A percentile compares a stretch with the other conserved stretches of the same genome.
Conservation (phyloP, 2,888 invertebrate species). For the Eledone cirrhosa region DNA sequence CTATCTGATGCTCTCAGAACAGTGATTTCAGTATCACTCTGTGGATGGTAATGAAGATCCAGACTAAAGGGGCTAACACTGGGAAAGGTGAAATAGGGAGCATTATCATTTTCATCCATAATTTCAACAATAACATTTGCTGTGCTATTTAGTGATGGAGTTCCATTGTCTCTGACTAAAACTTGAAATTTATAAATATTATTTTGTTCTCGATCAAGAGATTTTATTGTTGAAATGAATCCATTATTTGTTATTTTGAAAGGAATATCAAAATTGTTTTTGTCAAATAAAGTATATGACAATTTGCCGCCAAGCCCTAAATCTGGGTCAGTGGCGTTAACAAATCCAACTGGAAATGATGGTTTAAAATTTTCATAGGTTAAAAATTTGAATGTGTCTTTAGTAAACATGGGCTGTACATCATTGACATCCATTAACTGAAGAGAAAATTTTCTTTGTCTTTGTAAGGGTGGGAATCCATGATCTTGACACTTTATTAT, state of each 20-base stretch:
- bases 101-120: no score
- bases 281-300: constrained; percentile 69
- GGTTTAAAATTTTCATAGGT: constrained; percentile 48
- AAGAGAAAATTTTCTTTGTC: constrained; percentile 41
- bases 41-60: no score
- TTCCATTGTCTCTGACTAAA: constrained; percentile 44
- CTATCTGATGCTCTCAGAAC: no score
- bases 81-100: no score
- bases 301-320: constrained; percentile 41
- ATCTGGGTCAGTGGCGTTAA: constrained; percentile 48
- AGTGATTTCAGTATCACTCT: no score
- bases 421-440: constrained; percentile 54
- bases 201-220: constrained; percentile 42
- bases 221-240: constrained; percentile 37
- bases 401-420: constrained; percentile 47
- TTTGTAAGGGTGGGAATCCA: constrained; percentile 42
- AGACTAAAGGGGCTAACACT: no score
- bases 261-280: constrained; percentile 37
- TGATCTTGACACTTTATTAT: constrained; percentile 47
- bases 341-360: constrained; percentile 44
- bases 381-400: constrained; percentile 10
- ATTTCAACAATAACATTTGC: constrained; percentile 36
- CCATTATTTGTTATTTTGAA: constrained; percentile 75
- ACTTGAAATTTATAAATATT: constrained; percentile 40
- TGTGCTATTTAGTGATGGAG: constrained; percentile 39